Evolutionary conservation across 2,888 invertebrate genomes (phyloP), one percentile per base, ranked within the genome.

Genomic region (Pemphredon lugubris): DNA sequence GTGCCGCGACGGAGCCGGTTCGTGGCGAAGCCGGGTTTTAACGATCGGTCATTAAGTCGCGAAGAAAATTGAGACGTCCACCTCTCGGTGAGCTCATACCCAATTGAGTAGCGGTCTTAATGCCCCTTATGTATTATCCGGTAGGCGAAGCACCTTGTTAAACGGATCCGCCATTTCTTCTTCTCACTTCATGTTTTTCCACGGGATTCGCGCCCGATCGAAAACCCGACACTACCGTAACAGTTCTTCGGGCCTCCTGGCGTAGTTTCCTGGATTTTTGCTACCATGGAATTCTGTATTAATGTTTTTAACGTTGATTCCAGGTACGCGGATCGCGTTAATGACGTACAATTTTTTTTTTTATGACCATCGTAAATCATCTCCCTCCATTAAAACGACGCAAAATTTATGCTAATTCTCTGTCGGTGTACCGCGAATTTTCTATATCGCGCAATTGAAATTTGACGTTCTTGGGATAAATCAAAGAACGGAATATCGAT

Each of bases 41-140:
- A 87, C 87, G 87, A 87, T 86, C 85, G 86, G 86, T 87, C 87
- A 87, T 87, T 87, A 87, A 87, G 85, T 84, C 84, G 85, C 82
- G 84, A 84, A 86, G 86, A 86, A 87, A 86, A 87, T 87, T 87
- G 87, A 87, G 86, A 87, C 85, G 86, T 86, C 85, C 82, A 82
- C 82, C 83, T 83, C 83, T 83, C 73, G 74, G 76, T 69, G 75
- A 78, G 64, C 81, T 83, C 82, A 84, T 81, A 81, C 75, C 78
- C 83, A 83, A 84, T 84, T 81, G 83, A 83, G 82, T 76, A 63
- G 70, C 74, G 77, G 79, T 72, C 81, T 84, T 85, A 84, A 85
- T 81, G 82, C 81, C 75, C 80, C 82, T 83, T 83, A 81, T 81
- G 83, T 81, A 83, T 85, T 82, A 84, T 82, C 80, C 79, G 76